Percentiles rank a stretch among this genome's conserved stretches.
phyloP scores from a whole-genome alignment of 1,140 invertebrate genomes.

The Meloidogyne exigua region DNA sequence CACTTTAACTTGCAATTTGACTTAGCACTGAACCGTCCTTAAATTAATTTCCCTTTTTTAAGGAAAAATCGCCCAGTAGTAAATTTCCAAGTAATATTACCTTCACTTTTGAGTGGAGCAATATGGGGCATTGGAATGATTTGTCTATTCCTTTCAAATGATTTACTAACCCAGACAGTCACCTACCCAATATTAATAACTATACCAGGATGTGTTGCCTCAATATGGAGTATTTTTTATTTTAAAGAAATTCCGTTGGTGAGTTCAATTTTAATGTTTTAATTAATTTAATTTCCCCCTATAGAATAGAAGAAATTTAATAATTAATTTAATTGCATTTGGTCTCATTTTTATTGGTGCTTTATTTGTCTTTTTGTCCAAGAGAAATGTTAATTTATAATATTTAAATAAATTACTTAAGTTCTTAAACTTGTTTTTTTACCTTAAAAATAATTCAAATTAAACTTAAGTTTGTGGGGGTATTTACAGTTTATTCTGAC shows the following conservation, averaged over 20 bases:
- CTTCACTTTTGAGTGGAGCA: constrained; percentile 32
- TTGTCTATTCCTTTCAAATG: constrained; percentile 32
- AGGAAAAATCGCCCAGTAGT: constrained; percentile 36
- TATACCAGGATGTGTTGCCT: constrained; percentile 37
- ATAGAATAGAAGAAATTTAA: constrained; percentile 23
- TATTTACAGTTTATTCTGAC: no score
- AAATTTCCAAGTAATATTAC: constrained; percentile 32
- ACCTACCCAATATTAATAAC: constrained; percentile 40
- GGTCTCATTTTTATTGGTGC: constrained; percentile 21
- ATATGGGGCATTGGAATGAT: constrained; percentile 45
- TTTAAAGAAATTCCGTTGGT: constrained; percentile 44
- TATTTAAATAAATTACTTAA: no score
- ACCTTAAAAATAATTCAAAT: no score
- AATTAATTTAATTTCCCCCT: constrained; percentile 18
- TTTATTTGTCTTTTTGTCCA: constrained; percentile 24
- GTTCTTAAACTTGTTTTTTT: no score
- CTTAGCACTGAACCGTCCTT: no score
- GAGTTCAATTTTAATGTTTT: background rate
- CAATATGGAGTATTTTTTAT: constrained; percentile 43
- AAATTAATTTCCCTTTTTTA: background rate
- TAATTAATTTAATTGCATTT: constrained; percentile 22
- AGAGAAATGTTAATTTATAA: background rate
- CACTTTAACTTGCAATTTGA: no score
- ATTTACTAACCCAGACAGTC: constrained; percentile 39
- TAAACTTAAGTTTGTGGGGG: no score